Percentiles rank a stretch among this genome's conserved stretches.
These are phyloP conservation scores for Drosophila atripex DNA, from an alignment of 2,888 invertebrate species.

Conservation along the genomic window DNA sequence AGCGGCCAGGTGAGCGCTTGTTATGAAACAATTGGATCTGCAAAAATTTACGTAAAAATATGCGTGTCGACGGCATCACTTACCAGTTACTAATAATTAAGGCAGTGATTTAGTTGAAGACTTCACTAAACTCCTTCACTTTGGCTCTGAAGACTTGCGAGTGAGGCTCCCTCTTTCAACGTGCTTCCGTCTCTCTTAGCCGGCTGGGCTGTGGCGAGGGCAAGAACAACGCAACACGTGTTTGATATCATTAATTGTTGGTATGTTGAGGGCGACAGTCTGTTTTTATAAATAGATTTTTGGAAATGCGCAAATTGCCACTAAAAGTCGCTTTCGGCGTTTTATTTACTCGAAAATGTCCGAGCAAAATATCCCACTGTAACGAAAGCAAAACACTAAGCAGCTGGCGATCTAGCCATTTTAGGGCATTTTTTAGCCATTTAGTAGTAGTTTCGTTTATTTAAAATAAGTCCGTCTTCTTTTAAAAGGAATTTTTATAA, in stretches of 20 bases:
- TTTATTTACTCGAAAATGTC: not conserved
- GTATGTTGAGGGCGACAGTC: not conserved
- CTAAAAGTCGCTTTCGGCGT: not conserved
- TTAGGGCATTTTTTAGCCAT: not conserved
- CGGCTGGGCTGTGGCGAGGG: conserved; percentile 11
- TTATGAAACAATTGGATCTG: conserved; percentile 23
- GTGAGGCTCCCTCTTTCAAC: conserved; percentile 2
- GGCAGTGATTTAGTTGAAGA: not conserved
- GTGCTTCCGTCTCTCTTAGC: conserved; percentile 9
- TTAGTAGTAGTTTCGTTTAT: not conserved
- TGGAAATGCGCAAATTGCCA: conserved; percentile 8
- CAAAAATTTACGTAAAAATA: not conserved
- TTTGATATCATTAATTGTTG: conserved; percentile 24
- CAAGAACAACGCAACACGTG: conserved; percentile 22
- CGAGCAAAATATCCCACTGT: not conserved
- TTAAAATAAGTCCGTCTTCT: not conserved
- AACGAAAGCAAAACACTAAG: not conserved
- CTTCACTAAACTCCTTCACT: conserved; percentile 16
- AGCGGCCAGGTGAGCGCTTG: conserved; percentile 15
- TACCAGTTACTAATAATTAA: conserved; percentile 1
- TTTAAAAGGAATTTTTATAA: not conserved
- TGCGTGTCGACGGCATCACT: not conserved
- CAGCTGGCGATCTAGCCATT: not conserved
- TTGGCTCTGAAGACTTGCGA: conserved; percentile 2
- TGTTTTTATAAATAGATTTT: not conserved